Base-by-base conservation (phyloP, 2,113 vertebrate species). In the Aldabrachelys gigantea region DNA sequence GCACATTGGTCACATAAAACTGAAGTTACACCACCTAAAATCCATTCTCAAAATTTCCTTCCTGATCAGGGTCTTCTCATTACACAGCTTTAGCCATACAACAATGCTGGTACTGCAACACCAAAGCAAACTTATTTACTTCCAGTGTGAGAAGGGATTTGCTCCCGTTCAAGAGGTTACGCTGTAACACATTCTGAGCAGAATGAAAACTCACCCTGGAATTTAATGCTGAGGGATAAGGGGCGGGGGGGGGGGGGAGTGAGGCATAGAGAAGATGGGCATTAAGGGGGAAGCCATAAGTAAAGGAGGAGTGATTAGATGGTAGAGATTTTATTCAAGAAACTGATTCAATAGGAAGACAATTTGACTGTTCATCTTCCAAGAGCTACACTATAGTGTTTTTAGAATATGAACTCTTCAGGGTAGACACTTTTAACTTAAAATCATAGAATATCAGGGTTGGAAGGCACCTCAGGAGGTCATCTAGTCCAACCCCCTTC, bases 301-400 rank as follows among this genome's bases (percentile, higher is more conserved):
- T 83, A 80, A 81, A 85, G 91, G 88, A 91, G 90, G 88, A 88
- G 90, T 94, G 95, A 97, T 92, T 93, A 78, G 85, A 93, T 95
- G 95, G 92, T 6, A 88, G 90, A 96, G 96, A 83, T 94, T 92
- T 97, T 95, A 94, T 96, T 92, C 91, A 95, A 96, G 94, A 0
- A 29, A 95, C 92, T 88, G 95, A 95, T 95, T 97, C 97, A 94
- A 96, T 94, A 97, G 90, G 93, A 82, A 88, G 89, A 89, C 88
- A 84, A 95, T 96, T 1, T 88, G 93, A 89, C 91, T 93, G 92
- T 88, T 85, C 89, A 80, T 89, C 92, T 69, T 69, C 62, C 62
- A 69, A 96, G 69, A 29, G n/a, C 17, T 1, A 62, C 27, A 35
- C 14, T 53, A 85, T 1, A 8, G 49, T 27, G 89, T 2, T 82